A percentile compares a stretch with the other conserved stretches of the same genome.
Conservation (phyloP, 2,797 vertebrate species). For the Limnodromus scolopaceus region DNA sequence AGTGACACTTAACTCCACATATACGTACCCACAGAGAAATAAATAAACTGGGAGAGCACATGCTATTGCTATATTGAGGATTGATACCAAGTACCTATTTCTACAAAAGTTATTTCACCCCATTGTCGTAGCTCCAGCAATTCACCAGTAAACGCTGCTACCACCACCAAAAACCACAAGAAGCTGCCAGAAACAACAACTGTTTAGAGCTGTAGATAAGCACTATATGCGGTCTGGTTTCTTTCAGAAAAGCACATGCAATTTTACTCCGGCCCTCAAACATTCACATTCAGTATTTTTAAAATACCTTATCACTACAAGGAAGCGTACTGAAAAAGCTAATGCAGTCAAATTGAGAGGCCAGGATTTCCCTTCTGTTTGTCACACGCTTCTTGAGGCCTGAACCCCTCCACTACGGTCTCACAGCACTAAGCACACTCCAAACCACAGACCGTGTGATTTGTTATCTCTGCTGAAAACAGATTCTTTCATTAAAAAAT, state of each 20-base stretch:
- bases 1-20: background rate
- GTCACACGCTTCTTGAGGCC: background rate
- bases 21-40: background rate
- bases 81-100: background rate
- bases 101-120: background rate
- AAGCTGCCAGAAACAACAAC: constrained; percentile 2
- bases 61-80: background rate
- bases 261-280: background rate
- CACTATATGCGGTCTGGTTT: background rate
- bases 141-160: background rate
- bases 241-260: background rate
- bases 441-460: background rate
- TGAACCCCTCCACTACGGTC: background rate
- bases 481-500: background rate
- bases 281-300: background rate
- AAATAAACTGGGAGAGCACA: background rate
- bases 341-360: background rate
- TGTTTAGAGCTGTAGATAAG: background rate
- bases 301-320: background rate
- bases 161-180: background rate
- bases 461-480: background rate
- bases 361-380: background rate
- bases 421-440: background rate
- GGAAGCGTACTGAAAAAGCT: background rate
- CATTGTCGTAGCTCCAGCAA: background rate